Evolutionary conservation across 35 echinoderm and acorn worm genomes (phyloP).

Genomic region (Ptychodera flava): DNA sequence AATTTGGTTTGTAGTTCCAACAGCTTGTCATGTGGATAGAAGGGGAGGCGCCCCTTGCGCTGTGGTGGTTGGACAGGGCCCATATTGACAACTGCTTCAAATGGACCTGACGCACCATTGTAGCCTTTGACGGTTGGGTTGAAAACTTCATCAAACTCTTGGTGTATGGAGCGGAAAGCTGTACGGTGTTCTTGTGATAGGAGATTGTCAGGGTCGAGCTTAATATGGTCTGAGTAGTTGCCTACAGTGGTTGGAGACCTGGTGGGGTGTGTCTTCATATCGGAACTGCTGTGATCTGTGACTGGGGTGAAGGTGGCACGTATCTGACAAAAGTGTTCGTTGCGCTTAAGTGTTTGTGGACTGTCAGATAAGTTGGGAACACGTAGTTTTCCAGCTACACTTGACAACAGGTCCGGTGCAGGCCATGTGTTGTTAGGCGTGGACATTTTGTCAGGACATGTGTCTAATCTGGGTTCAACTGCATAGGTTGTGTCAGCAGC

Average conservation of each 20-base stretch:
- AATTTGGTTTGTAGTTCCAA: slow-evolving; percentile 9
- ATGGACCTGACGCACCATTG: slow-evolving; percentile 7
- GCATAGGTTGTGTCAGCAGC: slow-evolving; percentile 15
- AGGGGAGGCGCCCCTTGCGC: slow-evolving; percentile 3
- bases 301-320: neutral
- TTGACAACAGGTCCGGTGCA: neutral
- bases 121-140: neutral
- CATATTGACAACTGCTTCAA: slow-evolving; percentile 15
- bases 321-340: slow-evolving; percentile 22
- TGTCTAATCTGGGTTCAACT: slow-evolving; percentile 25
- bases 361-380: neutral
- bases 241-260: neutral
- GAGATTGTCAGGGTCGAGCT: neutral
- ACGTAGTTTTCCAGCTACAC: neutral
- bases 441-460: neutral
- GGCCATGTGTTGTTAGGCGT: neutral
- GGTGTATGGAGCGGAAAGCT: neutral
- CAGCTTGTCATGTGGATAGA: slow-evolving; percentile 8
- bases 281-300: neutral
- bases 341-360: neutral
- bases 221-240: neutral
- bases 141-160: slow-evolving; percentile 10
- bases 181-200: neutral
- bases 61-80: slow-evolving; percentile 20
- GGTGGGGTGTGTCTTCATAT: neutral